Conservation (phyloP, 2,888 invertebrate genomes). For the Cryptocephalus moraei region DNA sequence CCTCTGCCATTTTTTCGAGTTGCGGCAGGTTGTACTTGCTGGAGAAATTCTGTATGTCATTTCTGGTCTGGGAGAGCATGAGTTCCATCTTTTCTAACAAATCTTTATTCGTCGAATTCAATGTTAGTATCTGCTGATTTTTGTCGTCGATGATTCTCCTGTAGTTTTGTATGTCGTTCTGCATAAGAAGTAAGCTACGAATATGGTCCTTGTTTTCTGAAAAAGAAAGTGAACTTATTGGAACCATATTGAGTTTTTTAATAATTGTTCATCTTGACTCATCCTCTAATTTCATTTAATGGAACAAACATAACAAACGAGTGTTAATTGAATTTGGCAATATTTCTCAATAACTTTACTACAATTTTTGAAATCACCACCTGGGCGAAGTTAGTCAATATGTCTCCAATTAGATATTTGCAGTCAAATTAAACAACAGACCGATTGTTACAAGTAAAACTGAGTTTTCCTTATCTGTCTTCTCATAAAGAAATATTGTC, state of each 20-base stretch:
- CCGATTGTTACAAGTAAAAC: no score
- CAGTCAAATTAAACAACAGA: no score
- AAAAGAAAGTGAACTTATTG: slow-evolving; percentile 5
- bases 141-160: slow-evolving; percentile 22
- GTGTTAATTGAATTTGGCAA: not conserved
- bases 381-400: no score
- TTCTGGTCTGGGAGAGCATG: slow-evolving; percentile 25
- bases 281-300: not conserved
- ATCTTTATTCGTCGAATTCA: slow-evolving; percentile 24
- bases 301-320: not conserved
- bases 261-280: not conserved
- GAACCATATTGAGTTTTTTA: no score
- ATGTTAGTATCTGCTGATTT: slow-evolving; percentile 21
- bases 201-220: slow-evolving; percentile 20
- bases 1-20: slow-evolving; percentile 26
- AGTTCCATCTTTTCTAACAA: slow-evolving; percentile 27
- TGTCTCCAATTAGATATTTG: no score
- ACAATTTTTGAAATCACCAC: no score
- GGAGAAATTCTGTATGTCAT: slow-evolving; percentile 26
- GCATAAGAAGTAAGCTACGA: slow-evolving; percentile 20
- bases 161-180: slow-evolving; percentile 24
- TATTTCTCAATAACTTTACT: no score
- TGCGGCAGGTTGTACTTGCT: slow-evolving; percentile 27
- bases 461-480: no score
- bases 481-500: no score